These are phyloP conservation scores for Bradysia coprophila DNA, from an alignment of 1,140 invertebrate genomes.

Conservation along the genomic window DNA sequence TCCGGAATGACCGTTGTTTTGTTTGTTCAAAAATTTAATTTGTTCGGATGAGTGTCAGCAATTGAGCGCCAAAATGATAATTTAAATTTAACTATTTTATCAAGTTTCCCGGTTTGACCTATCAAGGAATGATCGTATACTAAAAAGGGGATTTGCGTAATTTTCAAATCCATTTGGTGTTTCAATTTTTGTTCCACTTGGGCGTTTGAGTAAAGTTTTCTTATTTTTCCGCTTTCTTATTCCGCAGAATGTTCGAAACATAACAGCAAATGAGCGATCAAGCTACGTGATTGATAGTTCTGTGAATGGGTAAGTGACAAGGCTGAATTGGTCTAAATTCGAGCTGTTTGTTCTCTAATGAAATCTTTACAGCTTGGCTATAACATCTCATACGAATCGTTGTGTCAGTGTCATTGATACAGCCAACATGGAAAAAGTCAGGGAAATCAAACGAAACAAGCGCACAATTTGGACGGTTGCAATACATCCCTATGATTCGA, in stretches of 20 bases:
- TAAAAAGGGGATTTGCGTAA: no score
- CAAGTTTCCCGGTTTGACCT: no score
- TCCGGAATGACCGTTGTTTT: no score
- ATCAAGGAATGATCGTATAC: no score
- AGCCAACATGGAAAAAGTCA: not conserved
- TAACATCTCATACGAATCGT: not conserved
- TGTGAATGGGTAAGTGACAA: not conserved
- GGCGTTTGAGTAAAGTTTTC: no score
- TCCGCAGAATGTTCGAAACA: not conserved
- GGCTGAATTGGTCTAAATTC: not conserved
- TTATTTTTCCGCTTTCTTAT: no score
- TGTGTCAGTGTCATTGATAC: not conserved
- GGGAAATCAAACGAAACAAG: not conserved
- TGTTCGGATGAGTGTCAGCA: no score
- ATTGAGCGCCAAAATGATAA: no score
- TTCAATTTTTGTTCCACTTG: no score
- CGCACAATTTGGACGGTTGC: not conserved
- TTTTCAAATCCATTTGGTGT: no score
- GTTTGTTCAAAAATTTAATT: no score
- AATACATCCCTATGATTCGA: not conserved
- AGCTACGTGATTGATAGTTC: not conserved
- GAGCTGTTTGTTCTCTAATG: not conserved
- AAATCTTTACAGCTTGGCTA: not conserved
- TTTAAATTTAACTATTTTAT: no score
- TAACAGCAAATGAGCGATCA: not conserved